Conservation (phyloP, 2,113 vertebrate genomes). For the Forbesichthys agassizii region DNA sequence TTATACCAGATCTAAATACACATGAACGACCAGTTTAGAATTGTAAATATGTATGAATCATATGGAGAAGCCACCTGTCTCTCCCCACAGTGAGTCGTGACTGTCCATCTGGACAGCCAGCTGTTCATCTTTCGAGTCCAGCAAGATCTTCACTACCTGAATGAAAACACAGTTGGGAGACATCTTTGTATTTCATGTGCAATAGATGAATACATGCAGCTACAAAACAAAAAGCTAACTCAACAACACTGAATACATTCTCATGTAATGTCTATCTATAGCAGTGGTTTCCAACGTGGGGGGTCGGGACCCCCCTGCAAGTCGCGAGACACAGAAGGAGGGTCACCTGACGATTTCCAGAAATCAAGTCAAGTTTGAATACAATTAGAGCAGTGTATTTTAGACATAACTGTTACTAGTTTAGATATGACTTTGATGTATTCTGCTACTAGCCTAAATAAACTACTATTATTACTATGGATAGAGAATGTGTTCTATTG, state of each 20-base stretch:
- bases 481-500: no score
- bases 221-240: conserved; percentile 10
- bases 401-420: no score
- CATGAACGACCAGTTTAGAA: conserved; percentile 56
- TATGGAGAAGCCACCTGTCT: conserved; percentile 86
- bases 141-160: conserved; percentile 89
- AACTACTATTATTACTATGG: no score
- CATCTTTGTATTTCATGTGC: conserved; percentile 26
- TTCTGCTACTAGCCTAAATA: no score
- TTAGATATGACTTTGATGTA: no score
- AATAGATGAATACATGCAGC: conserved; percentile 27
- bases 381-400: no score
- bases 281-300: no score
- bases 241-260: conserved; percentile 8
- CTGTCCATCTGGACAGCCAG: conserved; percentile 85
- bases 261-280: conserved; percentile 7
- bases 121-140: conserved; percentile 81
- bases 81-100: conserved; percentile 94
- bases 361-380: no score
- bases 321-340: no score
- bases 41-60: conserved; percentile 63
- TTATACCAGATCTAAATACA: conserved; percentile 34
- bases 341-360: no score
- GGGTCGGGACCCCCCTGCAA: no score
- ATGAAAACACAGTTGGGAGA: conserved; percentile 59